Base-by-base conservation (phyloP, 2,113 vertebrate species). In the Podocnemis expansa region DNA sequence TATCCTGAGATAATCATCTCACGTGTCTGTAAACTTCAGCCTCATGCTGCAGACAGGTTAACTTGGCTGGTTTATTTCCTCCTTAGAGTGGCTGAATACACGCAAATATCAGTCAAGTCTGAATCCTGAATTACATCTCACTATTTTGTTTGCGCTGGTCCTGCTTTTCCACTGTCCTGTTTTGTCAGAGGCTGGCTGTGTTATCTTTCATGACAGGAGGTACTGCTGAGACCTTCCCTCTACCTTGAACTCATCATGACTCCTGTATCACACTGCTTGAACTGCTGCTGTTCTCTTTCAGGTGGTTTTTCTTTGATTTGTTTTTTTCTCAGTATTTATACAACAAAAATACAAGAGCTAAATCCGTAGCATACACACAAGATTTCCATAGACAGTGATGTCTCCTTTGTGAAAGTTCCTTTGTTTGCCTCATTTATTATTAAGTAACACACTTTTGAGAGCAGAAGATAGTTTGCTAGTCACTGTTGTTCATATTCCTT, bases 381-480 rank as follows among this genome's bases (percentile, higher is more conserved):
- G n/a, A 29, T 80, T 93, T 93, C 38, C 6, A 34, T 29, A 27
- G 51, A 2, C 56, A 91, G 49, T 82, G 27, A 45, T 1, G 8
- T 58, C 67, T 88, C 4, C 47, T 82, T 93, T 86, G 58, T 85
- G 38, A 67, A 90, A 91, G 11, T 67, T 49, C 51, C 85, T 91
- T 89, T 2, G 51, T 93, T 88, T 87, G 24, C 55, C 4, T 84
- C 78, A 34, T 67, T 80, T 47, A 80, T 85, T 84, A 84, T 78
- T 25, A 67, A 51, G 12, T 24, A 75, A 51, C n/a, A 34, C 60
- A 3, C n/a, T 83, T 84, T 34, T 75, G 16, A 43, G 1, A 70
- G 2, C 0, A 94, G 25, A 81, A 79, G 45, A 10, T 5, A 54
- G 10, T 82, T 9, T 80, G 21, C 9, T 51, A 52, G 13, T 22